phyloP scores from a whole-genome alignment of 2,113 vertebrate species.

The Hippocampus barbouri region DNA sequence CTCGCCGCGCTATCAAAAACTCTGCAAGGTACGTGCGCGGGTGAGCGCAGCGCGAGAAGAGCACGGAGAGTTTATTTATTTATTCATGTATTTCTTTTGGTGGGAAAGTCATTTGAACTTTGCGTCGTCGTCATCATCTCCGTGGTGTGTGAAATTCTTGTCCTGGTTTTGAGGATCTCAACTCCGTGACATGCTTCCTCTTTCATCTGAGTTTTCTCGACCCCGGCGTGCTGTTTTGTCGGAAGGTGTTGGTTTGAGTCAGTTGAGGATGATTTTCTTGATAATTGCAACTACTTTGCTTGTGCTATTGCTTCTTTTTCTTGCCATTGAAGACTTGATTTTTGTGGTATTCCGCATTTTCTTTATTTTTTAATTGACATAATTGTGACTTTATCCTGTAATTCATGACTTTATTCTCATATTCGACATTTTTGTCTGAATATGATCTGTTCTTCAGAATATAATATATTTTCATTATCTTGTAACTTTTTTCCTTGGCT shows the following conservation, averaged over 20 bases:
- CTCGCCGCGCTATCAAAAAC: slow-evolving; percentile 98
- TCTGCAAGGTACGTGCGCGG: slow-evolving; percentile 86
- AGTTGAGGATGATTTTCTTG: too few relatives aligned
- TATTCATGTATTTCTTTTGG: neutral
- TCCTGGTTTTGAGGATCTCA: neutral
- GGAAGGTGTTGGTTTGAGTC: neutral
- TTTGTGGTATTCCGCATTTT: neutral
- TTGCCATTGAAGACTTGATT: neutral
- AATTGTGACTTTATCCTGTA: too few relatives aligned
- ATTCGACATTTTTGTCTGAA: neutral
- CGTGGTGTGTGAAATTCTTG: neutral
- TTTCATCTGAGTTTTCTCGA: neutral
- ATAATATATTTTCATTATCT: too few relatives aligned
- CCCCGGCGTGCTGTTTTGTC: neutral
- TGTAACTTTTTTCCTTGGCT: too few relatives aligned
- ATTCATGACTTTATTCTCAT: too few relatives aligned
- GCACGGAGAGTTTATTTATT: slow-evolving; percentile 21
- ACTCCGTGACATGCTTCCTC: neutral
- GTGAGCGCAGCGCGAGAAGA: neutral
- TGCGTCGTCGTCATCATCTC: neutral
- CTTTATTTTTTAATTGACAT: too few relatives aligned
- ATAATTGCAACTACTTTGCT: too few relatives aligned
- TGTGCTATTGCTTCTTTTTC: too few relatives aligned
- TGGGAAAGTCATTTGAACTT: slow-evolving; percentile 18
- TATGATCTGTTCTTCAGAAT: too few relatives aligned